Percentiles rank a stretch among this genome's conserved stretches.
phyloP scores from a whole-genome alignment of 2,113 vertebrate species.

The Anarrhichthys ocellatus region DNA sequence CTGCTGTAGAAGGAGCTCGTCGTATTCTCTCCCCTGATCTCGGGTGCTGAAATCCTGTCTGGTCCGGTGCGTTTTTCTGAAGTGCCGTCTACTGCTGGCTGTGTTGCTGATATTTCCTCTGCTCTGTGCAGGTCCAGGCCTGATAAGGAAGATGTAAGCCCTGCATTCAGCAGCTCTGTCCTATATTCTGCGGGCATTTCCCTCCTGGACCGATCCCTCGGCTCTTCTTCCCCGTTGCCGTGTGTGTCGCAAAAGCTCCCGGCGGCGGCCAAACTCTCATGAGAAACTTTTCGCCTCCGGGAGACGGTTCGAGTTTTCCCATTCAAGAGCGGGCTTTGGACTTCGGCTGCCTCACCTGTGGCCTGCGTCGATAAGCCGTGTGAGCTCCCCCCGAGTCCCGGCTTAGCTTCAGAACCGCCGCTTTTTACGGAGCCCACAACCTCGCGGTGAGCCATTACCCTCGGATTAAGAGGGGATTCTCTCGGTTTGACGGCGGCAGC shows the following conservation, averaged over 20 bases:
- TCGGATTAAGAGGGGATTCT: slow-evolving; percentile 30
- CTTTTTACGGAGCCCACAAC: slow-evolving; percentile 17
- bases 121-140: background rate
- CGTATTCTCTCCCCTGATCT: background rate
- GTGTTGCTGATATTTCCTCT: slow-evolving; percentile 15
- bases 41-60: background rate
- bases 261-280: background rate
- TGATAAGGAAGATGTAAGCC: slow-evolving; percentile 15
- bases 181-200: background rate
- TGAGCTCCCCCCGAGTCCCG: background rate
- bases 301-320: slow-evolving; percentile 18
- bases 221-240: background rate
- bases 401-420: slow-evolving; percentile 22
- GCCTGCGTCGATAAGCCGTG: slow-evolving; percentile 38
- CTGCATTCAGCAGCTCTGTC: background rate
- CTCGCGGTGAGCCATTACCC: slow-evolving; percentile 28
- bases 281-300: background rate
- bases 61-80: background rate
- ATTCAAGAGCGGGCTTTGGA: slow-evolving; percentile 22
- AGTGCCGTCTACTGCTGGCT: background rate
- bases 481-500: background rate
- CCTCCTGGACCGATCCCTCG: too few species aligned
- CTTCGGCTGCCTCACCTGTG: slow-evolving; percentile 18
- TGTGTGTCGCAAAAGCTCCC: background rate
- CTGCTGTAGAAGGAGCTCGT: background rate